Evolutionary conservation across 2,888 invertebrate species (phyloP).

Genomic region (Drosophila antonietae): DNA sequence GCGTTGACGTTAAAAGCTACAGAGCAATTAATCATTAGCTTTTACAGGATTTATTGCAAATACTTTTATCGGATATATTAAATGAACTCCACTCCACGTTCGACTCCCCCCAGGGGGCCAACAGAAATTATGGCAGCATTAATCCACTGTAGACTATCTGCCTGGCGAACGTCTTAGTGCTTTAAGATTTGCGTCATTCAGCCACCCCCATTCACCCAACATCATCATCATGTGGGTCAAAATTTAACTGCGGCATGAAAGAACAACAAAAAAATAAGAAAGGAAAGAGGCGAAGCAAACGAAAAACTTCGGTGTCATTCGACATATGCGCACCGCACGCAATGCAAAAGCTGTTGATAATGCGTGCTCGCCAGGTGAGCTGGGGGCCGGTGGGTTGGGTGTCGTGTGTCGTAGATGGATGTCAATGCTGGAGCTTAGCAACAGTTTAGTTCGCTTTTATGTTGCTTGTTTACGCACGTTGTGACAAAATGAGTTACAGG

Average conservation of each 20-base stretch:
- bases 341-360: slow-evolving; percentile 26
- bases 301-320: slow-evolving; percentile 47
- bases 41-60: slow-evolving; percentile 83
- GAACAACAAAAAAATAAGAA: not conserved
- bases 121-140: slow-evolving; percentile 77
- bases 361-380: slow-evolving; percentile 24
- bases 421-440: slow-evolving; percentile 64
- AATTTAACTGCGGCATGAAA: slow-evolving; percentile 49
- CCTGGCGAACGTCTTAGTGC: slow-evolving; percentile 63
- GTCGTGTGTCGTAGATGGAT: slow-evolving; percentile 12
- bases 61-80: slow-evolving; percentile 81
- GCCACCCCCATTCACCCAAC: slow-evolving; percentile 10
- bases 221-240: slow-evolving; percentile 57
- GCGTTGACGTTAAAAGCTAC: slow-evolving; percentile 78
- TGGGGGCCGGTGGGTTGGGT: too few species aligned
- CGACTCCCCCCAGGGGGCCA: slow-evolving; percentile 41
- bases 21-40: slow-evolving; percentile 82
- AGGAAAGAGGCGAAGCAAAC: not conserved
- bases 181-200: slow-evolving; percentile 76
- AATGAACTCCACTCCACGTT: slow-evolving; percentile 73
- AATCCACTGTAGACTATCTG: slow-evolving; percentile 74
- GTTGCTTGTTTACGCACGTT: slow-evolving; percentile 59
- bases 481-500: slow-evolving; percentile 78
- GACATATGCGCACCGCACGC: slow-evolving; percentile 54
- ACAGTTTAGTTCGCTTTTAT: slow-evolving; percentile 63